Evolutionary conservation across 1,140 invertebrate species (phyloP), one percentile per base, ranked within the genome.

Genomic region (Diachasmimorpha longicaudata): DNA sequence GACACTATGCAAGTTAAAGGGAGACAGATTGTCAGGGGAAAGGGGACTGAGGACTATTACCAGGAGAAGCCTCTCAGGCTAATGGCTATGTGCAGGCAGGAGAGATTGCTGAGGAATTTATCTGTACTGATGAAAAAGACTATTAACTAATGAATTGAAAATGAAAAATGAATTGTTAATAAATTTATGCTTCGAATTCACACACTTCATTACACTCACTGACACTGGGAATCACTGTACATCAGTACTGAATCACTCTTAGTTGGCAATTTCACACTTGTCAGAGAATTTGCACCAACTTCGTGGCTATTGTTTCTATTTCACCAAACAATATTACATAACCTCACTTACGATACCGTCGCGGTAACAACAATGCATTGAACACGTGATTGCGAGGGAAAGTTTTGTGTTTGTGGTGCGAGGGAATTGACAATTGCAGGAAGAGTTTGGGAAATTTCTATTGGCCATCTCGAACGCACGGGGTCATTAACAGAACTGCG

Each of bases 341-440:
- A 78, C 77, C 77, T 78, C 77, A 78, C 77, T 78, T 76, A 58
- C 31, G 3, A 70, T 42, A 71, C 39, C 72, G 37, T 75, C 69
- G 44, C 48, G 21, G 23, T 11, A 58, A 25, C 23, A 63, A 63
- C 58, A 63, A 63, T 63, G 23, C 14, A 74, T 4, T 23, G 14
- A 8, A 37, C 58, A 67, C 14, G 67, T 25, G 44, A 11, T 74
- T 23, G 0, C 19, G 67, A 13, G 63, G 11, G 31, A 31, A 31
- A 44, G 0, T 25, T 67, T 8, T n/a, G 46, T 68, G 36, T 36
- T n/a, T 63, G 31, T 4, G 31, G 31, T 55, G 19, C 9, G 31
- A 58, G 31, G 31, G 6, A 36, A 36, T 44, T 52, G 70, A 55
- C 52, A 14, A 16, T 10, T 19, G 25, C 3, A 48, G 36, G 31